Evolutionary conservation across 2,888 invertebrate species (phyloP).

Genomic region (Idaea aversata): DNA sequence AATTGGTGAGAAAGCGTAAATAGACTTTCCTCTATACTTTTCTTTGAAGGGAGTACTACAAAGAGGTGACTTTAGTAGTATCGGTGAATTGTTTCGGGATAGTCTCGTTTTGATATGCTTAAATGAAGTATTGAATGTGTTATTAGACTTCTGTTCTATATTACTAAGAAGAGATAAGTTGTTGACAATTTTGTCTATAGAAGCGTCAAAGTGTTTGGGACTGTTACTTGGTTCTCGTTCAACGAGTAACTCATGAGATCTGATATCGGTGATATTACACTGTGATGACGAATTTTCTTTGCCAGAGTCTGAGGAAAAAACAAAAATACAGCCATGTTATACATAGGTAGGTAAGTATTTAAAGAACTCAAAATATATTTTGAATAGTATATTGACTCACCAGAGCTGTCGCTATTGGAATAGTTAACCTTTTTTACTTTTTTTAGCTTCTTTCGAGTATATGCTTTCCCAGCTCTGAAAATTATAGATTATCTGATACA

Average conservation of each 20-base stretch:
- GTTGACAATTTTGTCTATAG: conserved; percentile 58
- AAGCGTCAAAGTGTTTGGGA: conserved; percentile 47
- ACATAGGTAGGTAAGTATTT: conserved; percentile 1
- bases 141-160: conserved; percentile 34
- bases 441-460: conserved; percentile 37
- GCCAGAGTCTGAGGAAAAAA: conserved; percentile 53
- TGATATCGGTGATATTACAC: conserved; percentile 52
- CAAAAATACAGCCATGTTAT: conserved; percentile 7
- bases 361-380: conserved; percentile 7
- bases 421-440: conserved; percentile 45
- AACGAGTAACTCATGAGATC: conserved; percentile 52
- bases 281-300: conserved; percentile 54
- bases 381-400: conserved; percentile 35
- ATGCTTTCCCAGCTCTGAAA: conserved; percentile 44
- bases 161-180: conserved; percentile 50
- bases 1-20: conserved; percentile 69
- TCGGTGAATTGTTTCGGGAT: conserved; percentile 42
- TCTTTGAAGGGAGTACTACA: conserved; percentile 68
- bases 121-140: conserved; percentile 33
- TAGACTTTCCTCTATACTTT: conserved; percentile 64
- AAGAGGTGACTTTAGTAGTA: conserved; percentile 50
- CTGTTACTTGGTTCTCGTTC: conserved; percentile 44
- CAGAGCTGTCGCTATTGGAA: conserved; percentile 44
- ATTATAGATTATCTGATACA: background rate
- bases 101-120: conserved; percentile 38